phyloP scores from a whole-genome alignment of 2,797 vertebrate species.

The Alauda arvensis region DNA sequence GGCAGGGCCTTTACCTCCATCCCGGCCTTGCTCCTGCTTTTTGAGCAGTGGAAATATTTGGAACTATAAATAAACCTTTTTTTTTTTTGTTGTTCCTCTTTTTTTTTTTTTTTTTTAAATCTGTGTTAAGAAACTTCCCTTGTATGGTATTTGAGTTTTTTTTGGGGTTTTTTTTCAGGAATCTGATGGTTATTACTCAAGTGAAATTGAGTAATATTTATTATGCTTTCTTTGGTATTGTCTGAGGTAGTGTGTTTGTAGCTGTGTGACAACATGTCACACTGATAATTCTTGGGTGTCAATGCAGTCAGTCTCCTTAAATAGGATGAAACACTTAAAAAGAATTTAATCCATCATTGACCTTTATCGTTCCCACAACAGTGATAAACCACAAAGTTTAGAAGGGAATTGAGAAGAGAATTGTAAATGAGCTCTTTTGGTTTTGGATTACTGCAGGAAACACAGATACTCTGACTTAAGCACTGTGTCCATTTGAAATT shows the following conservation, averaged over 20 bases:
- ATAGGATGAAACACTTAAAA: not conserved
- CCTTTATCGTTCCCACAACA: not conserved
- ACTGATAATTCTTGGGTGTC: not conserved
- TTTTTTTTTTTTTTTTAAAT: not conserved
- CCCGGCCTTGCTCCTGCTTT: not conserved
- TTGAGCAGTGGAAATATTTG: not conserved
- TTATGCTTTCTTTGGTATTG: not conserved
- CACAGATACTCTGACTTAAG: not conserved
- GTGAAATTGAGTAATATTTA: not conserved
- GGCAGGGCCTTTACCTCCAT: not conserved
- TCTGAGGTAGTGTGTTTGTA: not conserved
- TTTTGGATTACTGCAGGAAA: not conserved
- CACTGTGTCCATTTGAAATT: not conserved
- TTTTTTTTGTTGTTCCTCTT: not conserved
- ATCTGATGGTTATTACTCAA: not conserved
- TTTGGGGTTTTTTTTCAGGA: not conserved
- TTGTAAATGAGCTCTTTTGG: not conserved
- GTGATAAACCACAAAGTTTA: not conserved
- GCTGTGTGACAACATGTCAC: not conserved
- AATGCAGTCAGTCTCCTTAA: not conserved
- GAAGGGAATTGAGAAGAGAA: not conserved
- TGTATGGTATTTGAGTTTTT: not conserved
- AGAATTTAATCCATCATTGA: not conserved
- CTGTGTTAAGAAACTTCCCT: not conserved
- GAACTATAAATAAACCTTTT: not conserved